These are phyloP conservation scores for Drosophila sproati DNA, from an alignment of 1,140 invertebrate species.

Conservation along the genomic window DNA sequence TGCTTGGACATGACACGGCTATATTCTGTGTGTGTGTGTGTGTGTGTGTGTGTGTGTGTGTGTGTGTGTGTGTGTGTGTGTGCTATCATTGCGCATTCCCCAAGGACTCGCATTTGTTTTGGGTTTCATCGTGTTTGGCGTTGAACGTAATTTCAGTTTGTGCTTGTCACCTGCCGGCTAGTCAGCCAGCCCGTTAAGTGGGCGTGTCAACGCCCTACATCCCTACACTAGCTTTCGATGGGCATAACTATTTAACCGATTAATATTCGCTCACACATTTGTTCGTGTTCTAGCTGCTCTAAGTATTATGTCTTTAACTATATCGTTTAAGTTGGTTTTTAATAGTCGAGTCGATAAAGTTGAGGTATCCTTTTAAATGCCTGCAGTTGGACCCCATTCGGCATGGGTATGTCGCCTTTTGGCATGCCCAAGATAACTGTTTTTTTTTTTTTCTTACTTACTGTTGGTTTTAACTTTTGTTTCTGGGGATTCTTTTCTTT, in stretches of 20 bases:
- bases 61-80: conserved; percentile 5
- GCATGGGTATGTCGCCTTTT: neutral
- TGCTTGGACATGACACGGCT: conserved; percentile 32
- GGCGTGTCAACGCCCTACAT: conserved; percentile 7
- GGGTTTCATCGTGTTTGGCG: neutral
- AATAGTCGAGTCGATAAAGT: neutral
- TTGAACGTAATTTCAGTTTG: conserved; percentile 13
- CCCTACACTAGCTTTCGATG: neutral
- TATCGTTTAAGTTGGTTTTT: no score
- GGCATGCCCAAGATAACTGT: neutral
- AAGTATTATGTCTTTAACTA: no score
- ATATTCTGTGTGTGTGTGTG: neutral
- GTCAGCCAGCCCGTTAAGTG: neutral
- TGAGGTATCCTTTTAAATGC: neutral
- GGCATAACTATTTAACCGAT: no score
- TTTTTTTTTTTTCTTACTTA: neutral
- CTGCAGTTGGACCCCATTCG: neutral
- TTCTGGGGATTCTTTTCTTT: neutral
- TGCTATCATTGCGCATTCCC: conserved; percentile 35
- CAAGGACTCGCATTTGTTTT: conserved; percentile 12
- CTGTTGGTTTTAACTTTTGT: conserved; percentile 1
- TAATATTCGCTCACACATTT: no score
- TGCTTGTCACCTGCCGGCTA: conserved; percentile 31
- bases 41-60: conserved; percentile 9
- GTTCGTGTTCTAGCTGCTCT: no score